These are phyloP conservation scores for Peromyscus polionotus DNA, from an alignment of 2,113 vertebrate genomes.

Conservation along the genomic window DNA sequence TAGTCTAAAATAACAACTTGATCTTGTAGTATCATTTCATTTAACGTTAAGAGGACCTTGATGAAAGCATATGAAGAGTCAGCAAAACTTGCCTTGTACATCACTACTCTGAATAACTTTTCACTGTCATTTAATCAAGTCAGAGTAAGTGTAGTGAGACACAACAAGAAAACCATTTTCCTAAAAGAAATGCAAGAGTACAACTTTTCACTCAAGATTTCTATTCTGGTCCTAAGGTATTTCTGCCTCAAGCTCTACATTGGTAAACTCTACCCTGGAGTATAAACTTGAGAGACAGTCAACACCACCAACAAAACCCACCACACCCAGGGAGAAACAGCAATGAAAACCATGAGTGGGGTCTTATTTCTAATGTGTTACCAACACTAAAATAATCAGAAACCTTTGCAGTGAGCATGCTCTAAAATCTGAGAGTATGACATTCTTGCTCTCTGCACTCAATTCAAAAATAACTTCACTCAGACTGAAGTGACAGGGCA, in stretches of 20 bases:
- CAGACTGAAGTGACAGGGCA: background rate
- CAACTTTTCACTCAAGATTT: conserved; percentile 1
- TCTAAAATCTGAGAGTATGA: conserved; percentile 17
- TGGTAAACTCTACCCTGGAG: conserved; percentile 23
- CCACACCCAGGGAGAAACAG: conserved; percentile 29
- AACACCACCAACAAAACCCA: background rate
- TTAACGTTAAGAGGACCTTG: background rate
- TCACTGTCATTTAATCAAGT: conserved; percentile 7
- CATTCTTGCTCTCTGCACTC: conserved; percentile 11
- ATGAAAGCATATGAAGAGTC: conserved; percentile 44
- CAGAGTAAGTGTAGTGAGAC: background rate
- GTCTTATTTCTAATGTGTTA: conserved; percentile 39
- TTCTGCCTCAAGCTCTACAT: conserved; percentile 21
- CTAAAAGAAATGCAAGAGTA: background rate
- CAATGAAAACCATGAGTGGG: conserved; percentile 26
- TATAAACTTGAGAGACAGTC: conserved; percentile 44
- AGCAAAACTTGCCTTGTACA: background rate
- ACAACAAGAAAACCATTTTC: background rate
- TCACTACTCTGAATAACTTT: conserved; percentile 27
- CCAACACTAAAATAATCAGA: conserved; percentile 35
- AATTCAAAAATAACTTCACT: conserved; percentile 13
- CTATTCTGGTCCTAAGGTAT: conserved; percentile 7
- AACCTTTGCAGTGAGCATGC: conserved; percentile 13
- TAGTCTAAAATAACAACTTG: background rate
- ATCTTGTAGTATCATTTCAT: background rate